Conservation (phyloP, 2,113 vertebrate genomes). For the Syngnathus scovelli region DNA sequence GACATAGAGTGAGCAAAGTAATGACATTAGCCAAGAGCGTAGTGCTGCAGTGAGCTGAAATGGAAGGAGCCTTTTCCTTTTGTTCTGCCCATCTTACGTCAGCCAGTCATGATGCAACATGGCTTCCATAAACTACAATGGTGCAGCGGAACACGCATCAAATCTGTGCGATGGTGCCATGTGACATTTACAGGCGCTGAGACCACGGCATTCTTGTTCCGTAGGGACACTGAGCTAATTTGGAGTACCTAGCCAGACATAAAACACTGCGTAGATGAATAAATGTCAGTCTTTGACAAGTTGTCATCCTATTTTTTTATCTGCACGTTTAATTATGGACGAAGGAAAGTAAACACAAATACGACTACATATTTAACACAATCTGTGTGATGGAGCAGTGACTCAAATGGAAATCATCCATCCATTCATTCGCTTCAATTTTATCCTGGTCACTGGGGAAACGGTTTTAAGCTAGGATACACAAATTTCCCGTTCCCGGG, state of each 20-base stretch:
- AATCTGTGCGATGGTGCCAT: constrained; percentile 20
- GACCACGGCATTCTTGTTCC: constrained; percentile 18
- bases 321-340: not conserved
- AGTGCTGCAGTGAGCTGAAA: constrained; percentile 2
- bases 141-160: constrained; percentile 21
- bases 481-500: not conserved
- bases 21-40: constrained; percentile 12
- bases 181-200: constrained; percentile 33
- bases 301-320: not conserved
- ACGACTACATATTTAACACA: not conserved
- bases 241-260: not conserved
- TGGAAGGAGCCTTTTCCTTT: constrained; percentile 26
- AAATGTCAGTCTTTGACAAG: not conserved
- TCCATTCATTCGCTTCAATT: not conserved
- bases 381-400: not conserved
- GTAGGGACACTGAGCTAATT: not conserved
- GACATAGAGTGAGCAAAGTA: constrained; percentile 4
- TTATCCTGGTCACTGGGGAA: constrained; percentile 1
- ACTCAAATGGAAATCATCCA: not conserved
- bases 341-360: not conserved
- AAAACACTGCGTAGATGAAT: not conserved
- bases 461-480: not conserved
- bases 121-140: constrained; percentile 17
- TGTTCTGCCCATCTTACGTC: constrained; percentile 50
- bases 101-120: constrained; percentile 53